Conservation (phyloP, 2,888 invertebrate genomes). For the Ischnura elegans region DNA sequence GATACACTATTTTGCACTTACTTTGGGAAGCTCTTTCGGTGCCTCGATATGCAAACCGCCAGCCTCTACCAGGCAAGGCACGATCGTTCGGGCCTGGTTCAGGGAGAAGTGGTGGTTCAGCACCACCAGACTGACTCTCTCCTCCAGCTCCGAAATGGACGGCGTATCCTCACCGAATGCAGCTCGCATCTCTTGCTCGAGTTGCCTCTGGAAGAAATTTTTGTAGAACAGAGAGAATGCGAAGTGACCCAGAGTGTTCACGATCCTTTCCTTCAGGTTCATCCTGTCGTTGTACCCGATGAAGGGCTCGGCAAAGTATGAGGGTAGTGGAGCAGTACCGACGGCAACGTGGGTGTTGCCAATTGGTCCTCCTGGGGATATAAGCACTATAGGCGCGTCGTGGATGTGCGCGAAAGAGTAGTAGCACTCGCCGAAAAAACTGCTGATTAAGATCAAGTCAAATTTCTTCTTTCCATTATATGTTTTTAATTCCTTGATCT, state of each 20-base stretch:
- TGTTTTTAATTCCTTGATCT: conserved; percentile 69
- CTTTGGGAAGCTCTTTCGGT: conserved; percentile 71
- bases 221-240: conserved; percentile 40
- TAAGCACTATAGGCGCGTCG: conserved; percentile 76
- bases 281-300: conserved; percentile 72
- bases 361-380: conserved; percentile 76
- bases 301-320: conserved; percentile 75
- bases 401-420: conserved; percentile 79
- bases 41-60: conserved; percentile 72
- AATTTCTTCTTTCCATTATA: conserved; percentile 74
- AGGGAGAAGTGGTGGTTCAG: conserved; percentile 55
- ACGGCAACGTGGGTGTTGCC: conserved; percentile 70
- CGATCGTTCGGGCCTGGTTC: conserved; percentile 69
- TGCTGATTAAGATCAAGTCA: conserved; percentile 79
- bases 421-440: conserved; percentile 79
- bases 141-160: conserved; percentile 29
- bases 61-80: conserved; percentile 71
- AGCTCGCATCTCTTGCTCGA: conserved; percentile 48
- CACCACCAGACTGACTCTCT: not conserved
- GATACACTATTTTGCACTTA: conserved; percentile 38
- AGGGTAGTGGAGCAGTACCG: conserved; percentile 72
- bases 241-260: conserved; percentile 71
- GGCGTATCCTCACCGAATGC: conserved; percentile 54
- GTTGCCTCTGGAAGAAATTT: conserved; percentile 69
- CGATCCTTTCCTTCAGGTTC: conserved; percentile 72